Percentiles rank a stretch among this genome's conserved stretches.
These are phyloP conservation scores for Sisor rabdophorus DNA, from an alignment of 2,113 vertebrate genomes.

Conservation along the genomic window DNA sequence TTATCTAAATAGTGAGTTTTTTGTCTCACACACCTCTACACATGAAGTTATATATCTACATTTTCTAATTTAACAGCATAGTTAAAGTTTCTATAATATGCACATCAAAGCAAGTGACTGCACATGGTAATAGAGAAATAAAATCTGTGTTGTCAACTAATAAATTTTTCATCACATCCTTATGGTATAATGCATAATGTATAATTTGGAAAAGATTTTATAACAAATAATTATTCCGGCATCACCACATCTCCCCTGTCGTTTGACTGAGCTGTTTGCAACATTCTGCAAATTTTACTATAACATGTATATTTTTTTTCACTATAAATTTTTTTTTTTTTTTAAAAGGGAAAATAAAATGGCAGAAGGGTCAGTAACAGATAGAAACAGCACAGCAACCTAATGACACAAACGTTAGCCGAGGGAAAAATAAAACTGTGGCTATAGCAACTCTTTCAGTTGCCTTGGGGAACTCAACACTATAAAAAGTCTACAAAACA, in stretches of 20 bases:
- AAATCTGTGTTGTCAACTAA: neutral
- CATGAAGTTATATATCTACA: neutral
- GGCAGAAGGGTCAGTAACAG: neutral
- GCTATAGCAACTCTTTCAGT: too few relatives aligned
- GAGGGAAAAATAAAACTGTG: too few relatives aligned
- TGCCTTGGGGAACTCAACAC: too few relatives aligned
- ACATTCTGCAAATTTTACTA: slow-evolving; percentile 7
- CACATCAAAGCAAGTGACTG: neutral
- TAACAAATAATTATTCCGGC: neutral
- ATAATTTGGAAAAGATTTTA: too few relatives aligned
- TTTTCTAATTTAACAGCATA: neutral
- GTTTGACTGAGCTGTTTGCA: slow-evolving; percentile 9
- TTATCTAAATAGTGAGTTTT: neutral
- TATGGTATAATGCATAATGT: neutral
- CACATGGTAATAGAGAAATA: neutral
- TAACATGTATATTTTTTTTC: too few relatives aligned
- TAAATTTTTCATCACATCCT: neutral
- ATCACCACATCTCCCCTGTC: neutral
- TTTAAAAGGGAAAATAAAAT: neutral
- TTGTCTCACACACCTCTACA: neutral
- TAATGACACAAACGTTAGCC: too few relatives aligned
- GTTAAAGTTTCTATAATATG: neutral
- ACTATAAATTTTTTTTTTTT: too few relatives aligned
- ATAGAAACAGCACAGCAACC: slow-evolving; percentile 18
- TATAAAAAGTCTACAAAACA: too few relatives aligned